These are phyloP conservation scores for Acleris cristana DNA, from an alignment of 2,888 invertebrate genomes.

Conservation along the genomic window DNA sequence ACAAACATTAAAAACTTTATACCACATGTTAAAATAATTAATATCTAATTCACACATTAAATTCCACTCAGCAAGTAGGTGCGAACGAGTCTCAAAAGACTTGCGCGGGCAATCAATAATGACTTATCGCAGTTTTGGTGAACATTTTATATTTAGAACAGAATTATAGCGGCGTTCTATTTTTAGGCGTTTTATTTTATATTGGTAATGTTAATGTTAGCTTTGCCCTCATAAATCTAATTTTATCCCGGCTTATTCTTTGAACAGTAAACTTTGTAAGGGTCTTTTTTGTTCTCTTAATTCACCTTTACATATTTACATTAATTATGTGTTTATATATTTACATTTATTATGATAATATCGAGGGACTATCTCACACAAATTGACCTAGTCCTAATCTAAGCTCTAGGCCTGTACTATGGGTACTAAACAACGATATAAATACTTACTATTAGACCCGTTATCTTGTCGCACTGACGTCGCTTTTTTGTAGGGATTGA, in stretches of 20 bases:
- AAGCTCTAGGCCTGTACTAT: no score
- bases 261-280: not conserved
- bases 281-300: not conserved
- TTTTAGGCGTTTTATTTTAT: slow-evolving; percentile 2
- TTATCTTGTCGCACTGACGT: no score
- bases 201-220: not conserved
- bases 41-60: not conserved
- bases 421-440: no score
- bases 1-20: no score
- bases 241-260: not conserved
- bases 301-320: not conserved
- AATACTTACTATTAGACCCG: no score
- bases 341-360: no score
- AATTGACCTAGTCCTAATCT: no score
- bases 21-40: no score
- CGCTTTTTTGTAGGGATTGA: no score
- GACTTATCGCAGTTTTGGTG: slow-evolving; percentile 14
- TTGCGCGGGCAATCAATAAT: slow-evolving; percentile 22
- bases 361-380: no score
- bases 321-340: no score
- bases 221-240: no score
- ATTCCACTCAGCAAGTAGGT: not conserved
- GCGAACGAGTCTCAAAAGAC: slow-evolving; percentile 12
- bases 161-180: slow-evolving; percentile 19
- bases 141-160: slow-evolving; percentile 10